Base-by-base conservation (phyloP, 2,888 invertebrate species). In the Aphidoletes aphidimyza region DNA sequence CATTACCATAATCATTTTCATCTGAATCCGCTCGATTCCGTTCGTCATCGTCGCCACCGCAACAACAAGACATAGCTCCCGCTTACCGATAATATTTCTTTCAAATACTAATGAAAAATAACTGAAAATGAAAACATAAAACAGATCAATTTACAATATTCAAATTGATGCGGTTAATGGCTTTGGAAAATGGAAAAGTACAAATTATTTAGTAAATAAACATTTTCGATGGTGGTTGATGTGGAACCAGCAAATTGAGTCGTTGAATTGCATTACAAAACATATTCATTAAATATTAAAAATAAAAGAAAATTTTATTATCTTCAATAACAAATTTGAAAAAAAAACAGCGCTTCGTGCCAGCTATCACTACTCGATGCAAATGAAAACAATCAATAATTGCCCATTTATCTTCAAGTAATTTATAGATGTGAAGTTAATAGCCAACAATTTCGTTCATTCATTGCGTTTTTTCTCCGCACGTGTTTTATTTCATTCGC, bases 1-100 rank as follows among this genome's bases (percentile, higher is more conserved):
- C 9, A n/a, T 36, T 81, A 81, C 81, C 81, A 39, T 81, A 81
- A 81, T 81, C 19, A 9, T 81, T 37, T 81, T 81, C 81, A n/a
- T 81, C 81, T 0, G 81, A 37, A 0, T 5, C 81, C 1, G 9
- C 6, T 30, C 37, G 81, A 22, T 42, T 42, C 42, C 34, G 69
- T 2, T 26, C 26, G 30, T 81, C 19, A 6, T 81, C 81, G 37
- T 37, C 78, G n/a, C 36, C 37, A 22, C 37, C 81, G n/a, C 81
- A 37, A n/a, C 81, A 81, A n/a, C 81, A 81, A 81, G 81, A 22
- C 81, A 81, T 81, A 0, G 37, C n/a, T 69, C n/a, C 22, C 26
- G 54, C 22, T 54, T 54, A 8, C 14, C 0, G 26, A 9, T n/a
- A n/a, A n/a, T n/a, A n/a, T n/a, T n/a, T n/a, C n/a, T n/a, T n/a